Evolutionary conservation across 2,113 vertebrate genomes (phyloP), one percentile per base, ranked within the genome.

Genomic region (Panurus biarmicus): DNA sequence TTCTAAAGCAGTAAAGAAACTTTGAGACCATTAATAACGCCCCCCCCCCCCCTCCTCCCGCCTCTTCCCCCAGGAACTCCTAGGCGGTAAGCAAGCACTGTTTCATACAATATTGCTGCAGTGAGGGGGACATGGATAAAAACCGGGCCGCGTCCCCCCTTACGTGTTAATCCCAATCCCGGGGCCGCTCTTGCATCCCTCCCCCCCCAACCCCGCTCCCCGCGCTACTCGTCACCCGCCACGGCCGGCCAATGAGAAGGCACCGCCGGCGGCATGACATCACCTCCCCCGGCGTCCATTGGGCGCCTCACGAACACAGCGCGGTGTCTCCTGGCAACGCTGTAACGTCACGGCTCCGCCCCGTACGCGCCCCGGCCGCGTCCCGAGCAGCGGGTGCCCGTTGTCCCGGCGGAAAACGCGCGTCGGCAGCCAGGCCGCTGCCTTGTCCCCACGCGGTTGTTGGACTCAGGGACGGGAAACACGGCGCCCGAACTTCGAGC

Each of bases 231-330:
- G 47, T 57, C 58, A 65, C 44, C 6, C 33, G 2, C 26, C 79
- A 17, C 11, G 3, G 3, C 33, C 20, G 23, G 1, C 92, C 87
- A 96, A 92, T 84, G 40, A 85, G 58, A 0, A 56, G 33, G 11
- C 53, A 14, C 12, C 5, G 67, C 10, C 31, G 29, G 3, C 23
- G 2, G 16, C 28, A 95, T 96, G 94, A 96, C 93, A 58, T 97
- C 94, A 96, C 62, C 90, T 77, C 7, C 17, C 18, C 21, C 47
- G 36, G 5, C 58, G 25, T 79, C 53, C 35, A 97, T 96, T 96
- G 95, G 92, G 3, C 28, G 11, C 5, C 20, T 33, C 5, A 10
- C 12, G 53, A 72, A 85, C 72, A 79, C 82, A 75, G 36, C 20
- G 77, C 57, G 25, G 33, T 14, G 89, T 94, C 36, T 85, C 94